Conservation (phyloP, 2,797 vertebrate genomes). For the Hypotaenidia okinawae region DNA sequence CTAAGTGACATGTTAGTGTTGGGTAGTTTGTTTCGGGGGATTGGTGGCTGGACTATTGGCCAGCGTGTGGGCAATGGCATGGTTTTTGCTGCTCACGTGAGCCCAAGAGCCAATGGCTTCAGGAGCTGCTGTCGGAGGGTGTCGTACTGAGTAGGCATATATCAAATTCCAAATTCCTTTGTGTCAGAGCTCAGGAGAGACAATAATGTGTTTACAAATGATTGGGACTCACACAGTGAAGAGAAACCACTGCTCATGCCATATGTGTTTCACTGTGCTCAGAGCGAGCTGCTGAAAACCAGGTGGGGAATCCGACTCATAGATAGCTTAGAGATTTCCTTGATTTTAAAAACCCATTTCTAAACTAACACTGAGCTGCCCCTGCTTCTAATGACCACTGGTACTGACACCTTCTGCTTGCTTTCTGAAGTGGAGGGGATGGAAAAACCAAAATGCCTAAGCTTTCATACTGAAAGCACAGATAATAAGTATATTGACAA, state of each 20-base stretch:
- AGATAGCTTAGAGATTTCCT: constrained; percentile 13
- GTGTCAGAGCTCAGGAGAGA: constrained; percentile 69
- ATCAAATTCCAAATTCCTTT: constrained; percentile 67
- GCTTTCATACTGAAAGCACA: neutral
- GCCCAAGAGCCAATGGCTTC: constrained; percentile 39
- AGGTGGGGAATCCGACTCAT: constrained; percentile 34
- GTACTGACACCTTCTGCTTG: constrained; percentile 4
- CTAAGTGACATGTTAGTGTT: neutral
- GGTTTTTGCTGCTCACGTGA: constrained; percentile 32
- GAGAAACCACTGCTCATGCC: constrained; percentile 65
- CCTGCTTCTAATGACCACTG: neutral
- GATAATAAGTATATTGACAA: constrained; percentile 27
- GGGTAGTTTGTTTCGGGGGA: neutral
- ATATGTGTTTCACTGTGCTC: constrained; percentile 51
- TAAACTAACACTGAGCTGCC: neutral
- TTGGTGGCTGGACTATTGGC: constrained; percentile 19
- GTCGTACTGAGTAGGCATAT: constrained; percentile 26
- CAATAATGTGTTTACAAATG: constrained; percentile 69
- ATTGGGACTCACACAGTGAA: constrained; percentile 51
- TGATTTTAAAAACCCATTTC: constrained; percentile 33
- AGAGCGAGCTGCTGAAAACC: constrained; percentile 46
- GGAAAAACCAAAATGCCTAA: neutral
- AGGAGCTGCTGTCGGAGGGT: neutral
- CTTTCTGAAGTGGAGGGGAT: constrained; percentile 12
- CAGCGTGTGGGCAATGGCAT: constrained; percentile 30